Evolutionary conservation across 2,888 invertebrate genomes (phyloP), one percentile per base, ranked within the genome.

Genomic region (Alitta virens): DNA sequence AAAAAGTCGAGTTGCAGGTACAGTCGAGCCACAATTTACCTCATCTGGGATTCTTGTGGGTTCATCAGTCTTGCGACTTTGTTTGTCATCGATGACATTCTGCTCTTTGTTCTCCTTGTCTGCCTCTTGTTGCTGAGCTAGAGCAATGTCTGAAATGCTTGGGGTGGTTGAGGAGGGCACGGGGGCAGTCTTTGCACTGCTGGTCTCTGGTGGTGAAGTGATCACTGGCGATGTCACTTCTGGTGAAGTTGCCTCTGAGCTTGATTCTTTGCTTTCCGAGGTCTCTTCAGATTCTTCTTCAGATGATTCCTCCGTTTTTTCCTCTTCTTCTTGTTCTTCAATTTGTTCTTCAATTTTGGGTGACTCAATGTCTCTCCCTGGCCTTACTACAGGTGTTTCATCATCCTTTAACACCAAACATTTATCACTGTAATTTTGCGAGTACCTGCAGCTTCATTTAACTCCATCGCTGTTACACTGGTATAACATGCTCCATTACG

Each of bases 61-160:
- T 5, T 33, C 33, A 12, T 33, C 33, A 33, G 33, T 33, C 12
- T 33, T 33, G 12, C 7, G 5, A 12, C 12, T 33, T 7, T 5
- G 33, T 33, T 33, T 33, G 33, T 33, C 12, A 12, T 33, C 33
- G 12, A 33, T 33, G 33, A 33, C 33, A 33, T 33, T 33, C 33
- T 33, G 33, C 33, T 33, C 33, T 12, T 33, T 33, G 42, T 61
- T 61, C 26, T 62, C 62, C 27, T 62, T 62, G 25, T 62, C 57
- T 24, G 56, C 56, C 40, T 62, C 62, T 2, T 49, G 49, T 24
- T 42, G 43, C 27, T 23, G 49, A 21, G 46, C 58, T 49, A 9
- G 33, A 5, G 60, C 56, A n/a, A 51, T 25, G 53, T 64, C 64
- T 23, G 60, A 59, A 18, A 64, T 64, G 2, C 64, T 59, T 12